phyloP scores from a whole-genome alignment of 1,140 invertebrate species.

The Cydia amplana region DNA sequence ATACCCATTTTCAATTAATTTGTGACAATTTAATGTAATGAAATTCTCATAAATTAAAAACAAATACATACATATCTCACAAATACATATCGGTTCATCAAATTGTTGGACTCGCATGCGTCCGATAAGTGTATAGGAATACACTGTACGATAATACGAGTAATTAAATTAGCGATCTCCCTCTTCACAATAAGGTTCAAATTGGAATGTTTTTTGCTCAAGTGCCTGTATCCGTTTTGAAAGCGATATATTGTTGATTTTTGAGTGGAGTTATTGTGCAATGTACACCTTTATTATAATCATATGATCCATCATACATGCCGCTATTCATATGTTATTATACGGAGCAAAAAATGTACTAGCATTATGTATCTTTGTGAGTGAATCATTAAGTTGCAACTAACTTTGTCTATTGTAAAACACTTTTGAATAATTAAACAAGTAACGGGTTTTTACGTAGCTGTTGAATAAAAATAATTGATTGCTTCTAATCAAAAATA shows the following conservation, averaged over 20 bases:
- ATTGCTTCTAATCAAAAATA: neutral
- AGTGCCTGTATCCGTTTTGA: constrained; percentile 59
- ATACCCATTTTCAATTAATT: no score
- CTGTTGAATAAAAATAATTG: no score
- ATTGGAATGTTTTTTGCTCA: constrained; percentile 43
- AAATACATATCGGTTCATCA: neutral
- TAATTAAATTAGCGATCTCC: constrained; percentile 18
- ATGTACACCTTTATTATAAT: constrained; percentile 14
- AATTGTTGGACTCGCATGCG: neutral
- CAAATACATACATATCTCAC: neutral
- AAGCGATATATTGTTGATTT: constrained; percentile 38
- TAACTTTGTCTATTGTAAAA: neutral
- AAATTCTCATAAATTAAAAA: no score
- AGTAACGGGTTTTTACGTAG: no score
- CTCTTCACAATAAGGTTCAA: constrained; percentile 40
- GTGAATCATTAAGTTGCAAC: neutral
- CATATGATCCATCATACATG: constrained; percentile 2
- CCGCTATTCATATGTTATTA: neutral
- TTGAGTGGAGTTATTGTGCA: constrained; percentile 10
- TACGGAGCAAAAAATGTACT: neutral
- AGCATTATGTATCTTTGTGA: neutral
- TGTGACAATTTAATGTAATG: no score
- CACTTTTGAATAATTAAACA: no score
- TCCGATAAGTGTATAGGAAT: neutral
- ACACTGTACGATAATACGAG: neutral